Percentiles rank a stretch among this genome's conserved stretches.
These are phyloP conservation scores for Ceuthmochares aereus DNA, from an alignment of 2,113 vertebrate species.

Conservation along the genomic window DNA sequence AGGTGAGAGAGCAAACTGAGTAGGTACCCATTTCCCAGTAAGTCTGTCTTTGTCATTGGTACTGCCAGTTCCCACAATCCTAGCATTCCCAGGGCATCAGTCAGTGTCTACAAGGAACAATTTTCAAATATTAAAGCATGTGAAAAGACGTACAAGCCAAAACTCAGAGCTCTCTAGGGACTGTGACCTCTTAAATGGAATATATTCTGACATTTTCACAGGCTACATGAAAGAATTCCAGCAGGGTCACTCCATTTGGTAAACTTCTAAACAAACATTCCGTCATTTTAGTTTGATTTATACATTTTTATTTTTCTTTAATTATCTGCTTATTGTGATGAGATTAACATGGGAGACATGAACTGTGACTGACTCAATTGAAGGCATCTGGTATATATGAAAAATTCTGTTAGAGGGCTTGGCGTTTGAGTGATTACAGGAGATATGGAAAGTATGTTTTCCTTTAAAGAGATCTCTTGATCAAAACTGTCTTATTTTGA, in stretches of 20 bases:
- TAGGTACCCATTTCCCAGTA: slow-evolving; percentile 76
- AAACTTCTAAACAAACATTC: slow-evolving; percentile 76
- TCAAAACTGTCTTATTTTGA: slow-evolving; percentile 34
- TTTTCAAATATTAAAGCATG: slow-evolving; percentile 84
- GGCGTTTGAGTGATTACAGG: slow-evolving; percentile 62
- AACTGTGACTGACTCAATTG: slow-evolving; percentile 47
- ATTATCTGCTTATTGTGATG: slow-evolving; percentile 69
- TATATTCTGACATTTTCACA: slow-evolving; percentile 84
- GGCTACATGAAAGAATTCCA: slow-evolving; percentile 80
- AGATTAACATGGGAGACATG: slow-evolving; percentile 63
- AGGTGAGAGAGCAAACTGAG: background rate
- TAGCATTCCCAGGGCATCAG: slow-evolving; percentile 83
- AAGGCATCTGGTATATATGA: slow-evolving; percentile 59
- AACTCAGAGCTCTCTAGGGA: slow-evolving; percentile 80
- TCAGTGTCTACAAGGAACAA: slow-evolving; percentile 82
- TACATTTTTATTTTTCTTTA: slow-evolving; percentile 30
- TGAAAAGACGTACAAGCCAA: slow-evolving; percentile 82
- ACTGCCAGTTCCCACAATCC: slow-evolving; percentile 86
- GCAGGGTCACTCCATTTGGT: slow-evolving; percentile 75
- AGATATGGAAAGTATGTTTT: slow-evolving; percentile 61
- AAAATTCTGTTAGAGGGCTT: slow-evolving; percentile 39
- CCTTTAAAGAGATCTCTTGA: slow-evolving; percentile 50
- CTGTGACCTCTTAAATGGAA: slow-evolving; percentile 78
- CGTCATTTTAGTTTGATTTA: slow-evolving; percentile 71
- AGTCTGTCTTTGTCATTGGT: slow-evolving; percentile 71